phyloP scores from a whole-genome alignment of 1,140 invertebrate genomes.

The Drosophila arawakana region DNA sequence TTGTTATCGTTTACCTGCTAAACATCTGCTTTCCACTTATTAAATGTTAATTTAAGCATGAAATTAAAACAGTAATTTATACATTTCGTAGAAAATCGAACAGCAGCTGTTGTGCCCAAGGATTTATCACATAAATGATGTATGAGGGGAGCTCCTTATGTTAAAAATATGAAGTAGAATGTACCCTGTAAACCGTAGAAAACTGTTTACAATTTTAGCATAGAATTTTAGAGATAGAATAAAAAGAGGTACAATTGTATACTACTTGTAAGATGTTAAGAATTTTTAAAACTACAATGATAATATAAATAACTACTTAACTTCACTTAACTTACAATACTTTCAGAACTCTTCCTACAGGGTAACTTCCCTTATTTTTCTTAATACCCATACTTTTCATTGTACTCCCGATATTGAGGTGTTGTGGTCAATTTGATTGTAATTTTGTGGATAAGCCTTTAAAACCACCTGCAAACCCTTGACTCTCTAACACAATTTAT shows the following conservation, averaged over 20 bases:
- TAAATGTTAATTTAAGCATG: slow-evolving; percentile 76
- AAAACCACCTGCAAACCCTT: slow-evolving; percentile 24
- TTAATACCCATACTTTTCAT: too few relatives aligned
- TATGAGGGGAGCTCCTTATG: background rate
- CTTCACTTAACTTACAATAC: too few relatives aligned
- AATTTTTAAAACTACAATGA: too few relatives aligned
- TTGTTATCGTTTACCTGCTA: slow-evolving; percentile 4
- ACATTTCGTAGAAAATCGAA: slow-evolving; percentile 41
- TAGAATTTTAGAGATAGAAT: too few relatives aligned
- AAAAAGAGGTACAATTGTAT: too few relatives aligned
- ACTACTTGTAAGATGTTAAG: too few relatives aligned
- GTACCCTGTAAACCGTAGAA: background rate
- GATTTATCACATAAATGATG: slow-evolving; percentile 55
- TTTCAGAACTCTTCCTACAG: too few relatives aligned
- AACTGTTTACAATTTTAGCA: too few relatives aligned
- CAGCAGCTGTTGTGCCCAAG: background rate
- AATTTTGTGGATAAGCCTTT: slow-evolving; percentile 16
- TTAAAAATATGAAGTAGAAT: background rate
- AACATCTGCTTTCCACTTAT: slow-evolving; percentile 53
- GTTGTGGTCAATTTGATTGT: slow-evolving; percentile 13
- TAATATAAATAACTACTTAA: too few relatives aligned
- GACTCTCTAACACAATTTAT: slow-evolving; percentile 4
- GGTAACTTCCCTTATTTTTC: too few relatives aligned
- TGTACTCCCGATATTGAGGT: background rate
- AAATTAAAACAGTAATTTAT: slow-evolving; percentile 82